Evolutionary conservation across 37 sponge, comb jelly and placozoan species (phyloP).

Genomic region (Oopsacas minuta): DNA sequence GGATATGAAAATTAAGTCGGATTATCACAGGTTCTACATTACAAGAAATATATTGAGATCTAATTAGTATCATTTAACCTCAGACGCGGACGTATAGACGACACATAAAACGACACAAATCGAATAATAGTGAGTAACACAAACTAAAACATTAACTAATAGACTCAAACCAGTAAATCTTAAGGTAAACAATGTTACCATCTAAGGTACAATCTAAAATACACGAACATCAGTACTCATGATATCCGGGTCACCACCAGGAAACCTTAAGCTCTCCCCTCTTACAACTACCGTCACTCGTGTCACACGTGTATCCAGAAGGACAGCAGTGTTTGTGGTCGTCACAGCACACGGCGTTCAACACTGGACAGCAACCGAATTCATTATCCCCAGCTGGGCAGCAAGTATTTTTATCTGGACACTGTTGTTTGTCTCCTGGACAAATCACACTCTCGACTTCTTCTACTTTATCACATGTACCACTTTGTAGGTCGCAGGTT

Average conservation of each 20-base stretch:
- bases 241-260: not conserved
- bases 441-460: not conserved
- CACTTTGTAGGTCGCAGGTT: not conserved
- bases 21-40: no score
- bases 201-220: not conserved
- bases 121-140: not conserved
- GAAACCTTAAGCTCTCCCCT: not conserved
- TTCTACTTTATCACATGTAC: not conserved
- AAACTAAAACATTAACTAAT: not conserved
- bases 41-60: no score
- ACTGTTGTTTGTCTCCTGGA: not conserved
- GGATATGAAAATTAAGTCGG: no score
- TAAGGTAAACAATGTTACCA: not conserved
- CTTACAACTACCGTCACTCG: not conserved
- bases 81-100: no score
- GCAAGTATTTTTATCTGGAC: not conserved
- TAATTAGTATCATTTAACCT: no score
- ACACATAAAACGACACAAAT: no score
- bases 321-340: slow-evolving; percentile 7
- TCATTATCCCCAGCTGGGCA: not conserved
- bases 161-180: not conserved
- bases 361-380: not conserved
- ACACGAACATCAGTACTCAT: not conserved
- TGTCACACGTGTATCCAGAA: not conserved
- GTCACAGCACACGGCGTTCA: not conserved